These are phyloP conservation scores for Lasiurus cinereus DNA, from an alignment of 2,113 vertebrate genomes.

Conservation along the genomic window DNA sequence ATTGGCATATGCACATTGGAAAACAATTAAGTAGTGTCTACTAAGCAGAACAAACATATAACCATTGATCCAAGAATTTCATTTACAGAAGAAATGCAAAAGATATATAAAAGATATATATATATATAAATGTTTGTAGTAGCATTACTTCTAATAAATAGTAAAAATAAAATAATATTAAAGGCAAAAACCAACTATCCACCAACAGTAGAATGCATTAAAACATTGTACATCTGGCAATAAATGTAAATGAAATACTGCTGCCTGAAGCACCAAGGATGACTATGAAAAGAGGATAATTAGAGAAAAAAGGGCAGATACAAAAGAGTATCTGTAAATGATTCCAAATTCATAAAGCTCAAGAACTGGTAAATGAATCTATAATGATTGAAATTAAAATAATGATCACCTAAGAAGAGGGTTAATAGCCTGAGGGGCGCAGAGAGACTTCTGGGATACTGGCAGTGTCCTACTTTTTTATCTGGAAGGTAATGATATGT, in stretches of 20 bases:
- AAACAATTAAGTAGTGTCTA: neutral
- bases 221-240: too few species aligned
- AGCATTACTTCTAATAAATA: neutral
- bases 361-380: slow-evolving; percentile 3
- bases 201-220: neutral
- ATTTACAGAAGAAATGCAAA: slow-evolving; percentile 2
- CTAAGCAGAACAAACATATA: neutral
- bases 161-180: neutral
- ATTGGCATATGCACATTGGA: neutral
- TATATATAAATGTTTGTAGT: neutral
- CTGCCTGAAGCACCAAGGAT: neutral
- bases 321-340: neutral
- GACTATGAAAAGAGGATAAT: neutral
- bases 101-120: neutral
- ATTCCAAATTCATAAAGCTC: neutral
- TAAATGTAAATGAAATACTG: neutral
- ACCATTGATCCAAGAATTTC: neutral
- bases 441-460: neutral
- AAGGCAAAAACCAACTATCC: neutral
- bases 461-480: neutral
- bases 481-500: neutral
- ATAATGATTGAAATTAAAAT: slow-evolving; percentile 3
- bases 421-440: neutral
- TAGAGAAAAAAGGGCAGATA: neutral
- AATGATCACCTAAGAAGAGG: neutral